Percentiles rank a stretch among this genome's conserved stretches.
Conservation (phyloP, 1,140 invertebrate species). For the Caenorhabditis remanei region DNA sequence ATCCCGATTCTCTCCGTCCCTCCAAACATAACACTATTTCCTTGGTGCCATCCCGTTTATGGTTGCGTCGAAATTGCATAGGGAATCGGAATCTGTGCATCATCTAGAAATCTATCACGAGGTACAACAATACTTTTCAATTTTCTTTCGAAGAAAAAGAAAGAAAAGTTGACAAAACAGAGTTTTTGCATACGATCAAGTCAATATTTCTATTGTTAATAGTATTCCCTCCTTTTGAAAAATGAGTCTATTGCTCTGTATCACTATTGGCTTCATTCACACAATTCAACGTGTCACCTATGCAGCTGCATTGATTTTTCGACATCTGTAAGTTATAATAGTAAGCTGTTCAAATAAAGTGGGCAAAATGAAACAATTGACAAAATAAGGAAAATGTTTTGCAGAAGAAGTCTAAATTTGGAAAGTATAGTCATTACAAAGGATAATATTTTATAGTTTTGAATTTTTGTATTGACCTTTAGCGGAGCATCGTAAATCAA, state of each 20-base stretch:
- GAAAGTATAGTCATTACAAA: no score
- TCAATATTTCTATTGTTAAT: background rate
- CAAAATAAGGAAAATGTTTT: no score
- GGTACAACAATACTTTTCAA: background rate
- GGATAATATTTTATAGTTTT: no score
- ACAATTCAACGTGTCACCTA: conserved; percentile 21
- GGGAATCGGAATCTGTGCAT: background rate
- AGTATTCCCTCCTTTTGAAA: background rate
- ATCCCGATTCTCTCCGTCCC: background rate
- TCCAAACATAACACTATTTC: background rate
- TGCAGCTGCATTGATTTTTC: background rate
- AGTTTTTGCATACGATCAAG: no score
- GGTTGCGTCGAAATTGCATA: conserved; percentile 43
- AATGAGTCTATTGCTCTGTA: background rate
- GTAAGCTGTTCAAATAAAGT: background rate
- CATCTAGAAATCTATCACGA: background rate
- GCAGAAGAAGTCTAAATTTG: no score
- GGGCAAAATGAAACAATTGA: background rate
- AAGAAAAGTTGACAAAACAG: no score
- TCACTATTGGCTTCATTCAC: conserved; percentile 16
- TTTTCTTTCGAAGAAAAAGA: background rate
- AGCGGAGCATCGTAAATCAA: no score
- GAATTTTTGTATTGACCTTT: no score
- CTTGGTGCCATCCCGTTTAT: conserved; percentile 6
- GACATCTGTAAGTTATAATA: conserved; percentile 24